Conservation (phyloP, 2,113 vertebrate species). For the Actinemys pallida region DNA sequence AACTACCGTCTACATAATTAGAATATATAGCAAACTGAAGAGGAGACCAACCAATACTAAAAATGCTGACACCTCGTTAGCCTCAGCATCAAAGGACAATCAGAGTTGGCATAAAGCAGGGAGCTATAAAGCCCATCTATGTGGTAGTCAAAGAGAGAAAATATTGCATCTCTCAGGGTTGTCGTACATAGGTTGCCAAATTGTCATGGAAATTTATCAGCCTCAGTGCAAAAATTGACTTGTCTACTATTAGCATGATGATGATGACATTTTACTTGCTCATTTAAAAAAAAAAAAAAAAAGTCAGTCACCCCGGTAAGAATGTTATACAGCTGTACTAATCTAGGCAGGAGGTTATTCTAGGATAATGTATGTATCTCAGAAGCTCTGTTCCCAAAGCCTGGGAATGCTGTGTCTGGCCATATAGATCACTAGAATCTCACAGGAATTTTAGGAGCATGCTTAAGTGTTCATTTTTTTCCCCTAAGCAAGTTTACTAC, state of each 20-base stretch:
- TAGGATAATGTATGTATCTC: neutral
- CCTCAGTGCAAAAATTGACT: neutral
- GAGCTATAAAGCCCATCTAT: neutral
- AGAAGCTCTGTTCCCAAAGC: neutral
- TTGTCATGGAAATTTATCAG: neutral
- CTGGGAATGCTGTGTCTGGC: neutral
- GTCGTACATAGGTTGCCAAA: neutral
- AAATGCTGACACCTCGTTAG: neutral
- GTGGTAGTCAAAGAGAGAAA: neutral
- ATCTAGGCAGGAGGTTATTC: neutral
- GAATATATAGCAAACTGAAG: neutral
- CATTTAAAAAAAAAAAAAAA: neutral
- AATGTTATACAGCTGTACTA: neutral
- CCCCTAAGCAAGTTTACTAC: rapidly evolving
- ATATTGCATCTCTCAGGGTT: neutral
- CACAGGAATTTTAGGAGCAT: neutral
- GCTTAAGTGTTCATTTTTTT: rapidly evolving
- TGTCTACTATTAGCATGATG: neutral
- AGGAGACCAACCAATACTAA: neutral
- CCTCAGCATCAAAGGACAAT: too few relatives aligned
- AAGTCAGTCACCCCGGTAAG: neutral
- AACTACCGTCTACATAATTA: neutral
- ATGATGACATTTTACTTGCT: neutral
- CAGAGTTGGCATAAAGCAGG: neutral
- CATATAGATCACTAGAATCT: neutral